Conservation (phyloP, 2,113 vertebrate species). For the Athene cunicularia region DNA sequence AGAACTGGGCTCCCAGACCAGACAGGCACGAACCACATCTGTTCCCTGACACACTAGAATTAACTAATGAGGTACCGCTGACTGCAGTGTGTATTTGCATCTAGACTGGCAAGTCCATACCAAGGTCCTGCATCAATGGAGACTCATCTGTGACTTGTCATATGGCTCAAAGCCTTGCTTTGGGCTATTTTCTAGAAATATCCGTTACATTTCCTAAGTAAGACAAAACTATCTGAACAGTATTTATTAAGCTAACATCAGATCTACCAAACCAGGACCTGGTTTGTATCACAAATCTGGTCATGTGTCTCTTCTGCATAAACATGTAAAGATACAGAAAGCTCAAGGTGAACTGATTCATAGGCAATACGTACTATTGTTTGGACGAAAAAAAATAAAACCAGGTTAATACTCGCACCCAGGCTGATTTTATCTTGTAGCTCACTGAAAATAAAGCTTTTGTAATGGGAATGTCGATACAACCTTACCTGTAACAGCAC, state of each 20-base stretch:
- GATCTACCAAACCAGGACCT: background rate
- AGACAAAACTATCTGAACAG: background rate
- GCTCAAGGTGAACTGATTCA: background rate
- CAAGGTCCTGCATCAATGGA: background rate
- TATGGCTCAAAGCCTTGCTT: background rate
- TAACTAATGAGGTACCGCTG: background rate
- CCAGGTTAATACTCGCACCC: background rate
- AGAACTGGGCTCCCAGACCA: background rate
- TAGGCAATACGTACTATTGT: background rate
- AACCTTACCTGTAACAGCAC: background rate
- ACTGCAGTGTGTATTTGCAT: background rate
- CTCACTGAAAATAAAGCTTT: background rate
- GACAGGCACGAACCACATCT: background rate
- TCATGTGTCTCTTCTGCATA: background rate
- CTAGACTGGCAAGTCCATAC: background rate
- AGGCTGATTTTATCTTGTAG: background rate
- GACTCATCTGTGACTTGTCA: background rate
- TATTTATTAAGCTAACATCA: background rate
- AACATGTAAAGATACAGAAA: background rate
- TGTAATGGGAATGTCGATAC: background rate
- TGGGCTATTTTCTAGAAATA: background rate
- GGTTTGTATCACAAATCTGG: background rate
- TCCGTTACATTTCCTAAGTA: background rate
- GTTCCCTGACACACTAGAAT: background rate
- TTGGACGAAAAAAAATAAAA: background rate